A percentile compares a stretch with the other conserved stretches of the same genome.
Evolutionary conservation across 2,113 vertebrate genomes (phyloP).

Genomic region (Holacanthus passer): DNA sequence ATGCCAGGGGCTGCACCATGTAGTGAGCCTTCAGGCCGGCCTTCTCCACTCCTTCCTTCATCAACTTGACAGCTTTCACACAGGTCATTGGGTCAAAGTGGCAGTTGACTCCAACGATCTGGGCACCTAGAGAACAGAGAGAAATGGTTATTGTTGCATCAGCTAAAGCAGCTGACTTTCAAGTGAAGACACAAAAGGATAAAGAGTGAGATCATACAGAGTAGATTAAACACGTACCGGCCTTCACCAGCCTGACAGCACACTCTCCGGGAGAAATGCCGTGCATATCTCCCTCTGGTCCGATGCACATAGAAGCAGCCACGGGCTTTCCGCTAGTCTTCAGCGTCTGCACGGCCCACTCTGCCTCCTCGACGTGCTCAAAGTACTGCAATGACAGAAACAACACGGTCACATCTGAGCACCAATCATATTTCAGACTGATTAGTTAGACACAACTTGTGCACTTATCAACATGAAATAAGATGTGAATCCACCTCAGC

Average conservation of each 20-base stretch:
- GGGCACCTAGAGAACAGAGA: conserved; percentile 26
- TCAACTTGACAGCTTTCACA: conserved; percentile 17
- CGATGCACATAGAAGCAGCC: conserved; percentile 93
- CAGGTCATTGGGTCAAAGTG: conserved; percentile 40
- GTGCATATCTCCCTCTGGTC: conserved; percentile 94
- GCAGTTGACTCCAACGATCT: conserved; percentile 36
- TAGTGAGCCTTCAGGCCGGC: conserved; percentile 31
- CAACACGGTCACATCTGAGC: not conserved
- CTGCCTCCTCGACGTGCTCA: conserved; percentile 97
- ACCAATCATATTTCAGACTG: not conserved
- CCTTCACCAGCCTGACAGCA: conserved; percentile 92
- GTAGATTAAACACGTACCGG: conserved; percentile 77
- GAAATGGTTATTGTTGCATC: conserved; percentile 87
- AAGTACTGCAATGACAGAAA: conserved; percentile 89
- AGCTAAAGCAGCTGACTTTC: not conserved
- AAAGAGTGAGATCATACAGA: not conserved
- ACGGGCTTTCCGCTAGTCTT: conserved; percentile 91
- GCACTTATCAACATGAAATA: not conserved
- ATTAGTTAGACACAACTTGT: not conserved
- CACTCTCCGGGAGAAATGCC: conserved; percentile 91
- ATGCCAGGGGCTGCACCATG: conserved; percentile 43
- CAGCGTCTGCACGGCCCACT: conserved; percentile 94
- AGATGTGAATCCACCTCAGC: conserved; percentile 85
- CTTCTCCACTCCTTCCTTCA: conserved; percentile 42
- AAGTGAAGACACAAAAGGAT: not conserved